A percentile compares a stretch with the other conserved stretches of the same genome.
Conservation (phyloP, 1,140 invertebrate genomes). For the Meteorus sp. region DNA sequence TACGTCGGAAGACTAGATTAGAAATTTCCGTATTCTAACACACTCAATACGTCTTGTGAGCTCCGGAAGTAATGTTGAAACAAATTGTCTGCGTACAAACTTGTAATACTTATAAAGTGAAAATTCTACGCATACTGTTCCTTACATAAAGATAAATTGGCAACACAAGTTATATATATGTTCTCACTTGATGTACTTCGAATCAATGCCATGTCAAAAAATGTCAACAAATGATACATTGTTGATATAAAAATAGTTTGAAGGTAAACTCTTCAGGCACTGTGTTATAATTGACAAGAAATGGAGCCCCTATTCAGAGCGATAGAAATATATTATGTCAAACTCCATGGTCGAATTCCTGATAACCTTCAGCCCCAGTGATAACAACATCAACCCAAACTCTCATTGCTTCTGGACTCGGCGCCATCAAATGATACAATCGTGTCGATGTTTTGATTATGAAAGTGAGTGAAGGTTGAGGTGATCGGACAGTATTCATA, state of each 20-base stretch:
- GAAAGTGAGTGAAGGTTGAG: conserved; percentile 88
- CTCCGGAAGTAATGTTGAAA: no score
- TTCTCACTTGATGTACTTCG: not conserved
- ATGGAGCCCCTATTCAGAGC: conserved; percentile 6
- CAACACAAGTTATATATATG: conserved; percentile 13
- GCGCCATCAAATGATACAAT: conserved; percentile 89
- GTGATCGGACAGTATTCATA: conserved; percentile 87
- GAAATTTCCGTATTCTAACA: conserved; percentile 15
- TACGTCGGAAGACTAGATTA: conserved; percentile 26
- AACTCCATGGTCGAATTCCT: conserved; percentile 66
- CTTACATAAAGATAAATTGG: conserved; percentile 18
- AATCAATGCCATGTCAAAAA: conserved; percentile 18
- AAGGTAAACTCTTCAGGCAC: conserved; percentile 17
- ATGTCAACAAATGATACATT: conserved; percentile 6
- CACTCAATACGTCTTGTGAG: not conserved
- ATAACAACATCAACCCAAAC: conserved; percentile 98
- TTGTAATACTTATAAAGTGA: not conserved
- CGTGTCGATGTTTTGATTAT: conserved; percentile 94
- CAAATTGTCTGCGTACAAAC: not conserved
- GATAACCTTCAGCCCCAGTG: conserved; percentile 85
- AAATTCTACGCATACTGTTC: not conserved
- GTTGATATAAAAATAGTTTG: not conserved
- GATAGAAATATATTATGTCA: conserved; percentile 34
- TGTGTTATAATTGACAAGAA: not conserved
- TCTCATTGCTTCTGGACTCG: conserved; percentile 89